phyloP scores from a whole-genome alignment of 2,888 invertebrate species.

The Volucella inanis region DNA sequence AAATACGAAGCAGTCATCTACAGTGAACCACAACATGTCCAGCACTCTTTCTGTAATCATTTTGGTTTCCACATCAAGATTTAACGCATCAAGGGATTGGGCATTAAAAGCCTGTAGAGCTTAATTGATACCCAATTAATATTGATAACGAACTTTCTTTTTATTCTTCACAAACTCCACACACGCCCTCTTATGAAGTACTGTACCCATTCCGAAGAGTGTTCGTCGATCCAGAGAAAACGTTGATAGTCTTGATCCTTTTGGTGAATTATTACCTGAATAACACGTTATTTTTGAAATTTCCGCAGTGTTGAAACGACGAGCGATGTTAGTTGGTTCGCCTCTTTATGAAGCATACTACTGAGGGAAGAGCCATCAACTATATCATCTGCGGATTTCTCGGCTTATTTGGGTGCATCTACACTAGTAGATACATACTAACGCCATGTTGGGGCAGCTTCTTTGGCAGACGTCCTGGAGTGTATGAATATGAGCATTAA shows the following conservation, averaged over 20 bases:
- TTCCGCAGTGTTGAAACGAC: too few relatives aligned
- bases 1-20: too few relatives aligned
- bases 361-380: conserved; percentile 76
- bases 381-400: conserved; percentile 31
- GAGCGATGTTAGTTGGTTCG: too few relatives aligned
- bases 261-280: too few relatives aligned
- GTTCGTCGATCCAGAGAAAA: conserved; percentile 76
- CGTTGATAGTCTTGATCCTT: too few relatives aligned
- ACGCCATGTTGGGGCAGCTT: neutral
- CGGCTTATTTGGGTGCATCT: conserved; percentile 75
- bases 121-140: conserved; percentile 16
- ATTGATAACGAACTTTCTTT: too few relatives aligned
- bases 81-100: neutral
- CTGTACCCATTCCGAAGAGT: neutral
- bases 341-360: conserved; percentile 72
- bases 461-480: too few relatives aligned
- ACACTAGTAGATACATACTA: conserved; percentile 76
- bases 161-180: too few relatives aligned
- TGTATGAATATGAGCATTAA: too few relatives aligned
- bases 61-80: neutral
- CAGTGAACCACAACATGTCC: conserved; percentile 11
- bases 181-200: conserved; percentile 44
- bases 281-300: conserved; percentile 75
- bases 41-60: conserved; percentile 10
- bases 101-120: neutral